Conservation (phyloP, 2,888 invertebrate genomes). For the Herminia tarsipennalis region DNA sequence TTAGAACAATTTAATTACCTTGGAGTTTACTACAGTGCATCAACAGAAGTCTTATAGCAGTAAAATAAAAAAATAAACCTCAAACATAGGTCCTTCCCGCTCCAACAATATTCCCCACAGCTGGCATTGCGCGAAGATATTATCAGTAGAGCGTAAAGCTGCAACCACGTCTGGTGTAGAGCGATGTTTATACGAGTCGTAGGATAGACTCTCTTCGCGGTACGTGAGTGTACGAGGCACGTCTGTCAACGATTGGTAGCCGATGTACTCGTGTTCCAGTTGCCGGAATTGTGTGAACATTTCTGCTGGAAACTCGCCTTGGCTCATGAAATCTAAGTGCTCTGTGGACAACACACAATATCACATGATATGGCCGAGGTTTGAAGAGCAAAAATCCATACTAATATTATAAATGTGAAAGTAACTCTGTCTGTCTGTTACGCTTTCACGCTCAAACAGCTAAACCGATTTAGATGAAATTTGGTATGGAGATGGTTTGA, state of each 20-base stretch:
- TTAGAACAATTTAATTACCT: too few relatives aligned
- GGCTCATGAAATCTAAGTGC: conserved; percentile 98
- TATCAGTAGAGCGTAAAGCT: conserved; percentile 88
- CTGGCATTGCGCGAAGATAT: conserved; percentile 92
- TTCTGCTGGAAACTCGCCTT: conserved; percentile 90
- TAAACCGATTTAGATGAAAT: too few relatives aligned
- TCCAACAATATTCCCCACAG: conserved; percentile 93
- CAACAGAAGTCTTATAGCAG: too few relatives aligned
- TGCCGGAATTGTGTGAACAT: conserved; percentile 94
- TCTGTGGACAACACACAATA: conserved; percentile 81
- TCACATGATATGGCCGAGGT: too few relatives aligned
- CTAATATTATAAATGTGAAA: too few relatives aligned
- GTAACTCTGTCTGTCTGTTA: too few relatives aligned
- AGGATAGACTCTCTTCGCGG: conserved; percentile 86
- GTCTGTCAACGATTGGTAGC: conserved; percentile 98
- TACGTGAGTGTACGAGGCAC: conserved; percentile 94
- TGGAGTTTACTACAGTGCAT: too few relatives aligned
- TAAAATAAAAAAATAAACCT: too few relatives aligned
- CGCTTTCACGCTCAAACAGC: too few relatives aligned
- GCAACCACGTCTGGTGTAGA: conserved; percentile 91
- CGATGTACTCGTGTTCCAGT: conserved; percentile 95
- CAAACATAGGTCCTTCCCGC: conserved; percentile 92
- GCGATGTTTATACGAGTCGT: conserved; percentile 86
- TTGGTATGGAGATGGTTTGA: too few relatives aligned
- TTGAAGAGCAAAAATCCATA: too few relatives aligned